These are phyloP conservation scores for Acanthisitta chloris DNA, from an alignment of 2,113 vertebrate species.

Conservation along the genomic window DNA sequence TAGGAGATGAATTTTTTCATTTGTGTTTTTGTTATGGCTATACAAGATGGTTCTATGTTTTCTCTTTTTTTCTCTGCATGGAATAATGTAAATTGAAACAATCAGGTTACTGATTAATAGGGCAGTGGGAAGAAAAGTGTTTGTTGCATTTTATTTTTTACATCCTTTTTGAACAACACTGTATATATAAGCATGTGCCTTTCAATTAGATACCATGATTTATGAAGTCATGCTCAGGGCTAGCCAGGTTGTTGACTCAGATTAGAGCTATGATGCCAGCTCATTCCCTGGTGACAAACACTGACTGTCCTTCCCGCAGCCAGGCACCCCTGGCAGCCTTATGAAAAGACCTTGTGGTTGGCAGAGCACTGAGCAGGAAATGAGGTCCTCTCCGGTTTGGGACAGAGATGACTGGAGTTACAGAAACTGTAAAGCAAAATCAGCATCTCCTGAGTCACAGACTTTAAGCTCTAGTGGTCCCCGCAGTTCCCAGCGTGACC, in stretches of 20 bases:
- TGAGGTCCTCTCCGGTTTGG: conserved; percentile 50
- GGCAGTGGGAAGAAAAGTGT: background rate
- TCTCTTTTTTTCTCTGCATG: background rate
- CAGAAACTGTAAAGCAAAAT: conserved; percentile 30
- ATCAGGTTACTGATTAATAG: conserved; percentile 13
- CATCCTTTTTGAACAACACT: background rate
- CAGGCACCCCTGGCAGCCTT: conserved; percentile 53
- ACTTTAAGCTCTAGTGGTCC: background rate
- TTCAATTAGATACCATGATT: conserved; percentile 30
- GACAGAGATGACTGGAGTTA: conserved; percentile 52
- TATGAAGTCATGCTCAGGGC: conserved; percentile 54
- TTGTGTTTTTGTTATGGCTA: conserved; percentile 5
- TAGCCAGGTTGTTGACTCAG: conserved; percentile 63
- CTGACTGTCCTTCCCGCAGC: conserved; percentile 55
- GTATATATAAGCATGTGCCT: background rate
- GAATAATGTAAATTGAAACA: background rate
- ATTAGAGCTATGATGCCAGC: conserved; percentile 43
- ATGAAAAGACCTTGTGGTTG: conserved; percentile 56
- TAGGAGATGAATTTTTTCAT: conserved; percentile 23
- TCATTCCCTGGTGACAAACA: conserved; percentile 65
- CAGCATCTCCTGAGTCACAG: conserved; percentile 45
- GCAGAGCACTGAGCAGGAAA: conserved; percentile 61
- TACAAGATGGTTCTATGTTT: background rate
- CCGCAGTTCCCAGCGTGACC: background rate
- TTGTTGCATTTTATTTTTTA: background rate